Conservation (phyloP, 2,797 vertebrate species). For the Enteromius anoplus region DNA sequence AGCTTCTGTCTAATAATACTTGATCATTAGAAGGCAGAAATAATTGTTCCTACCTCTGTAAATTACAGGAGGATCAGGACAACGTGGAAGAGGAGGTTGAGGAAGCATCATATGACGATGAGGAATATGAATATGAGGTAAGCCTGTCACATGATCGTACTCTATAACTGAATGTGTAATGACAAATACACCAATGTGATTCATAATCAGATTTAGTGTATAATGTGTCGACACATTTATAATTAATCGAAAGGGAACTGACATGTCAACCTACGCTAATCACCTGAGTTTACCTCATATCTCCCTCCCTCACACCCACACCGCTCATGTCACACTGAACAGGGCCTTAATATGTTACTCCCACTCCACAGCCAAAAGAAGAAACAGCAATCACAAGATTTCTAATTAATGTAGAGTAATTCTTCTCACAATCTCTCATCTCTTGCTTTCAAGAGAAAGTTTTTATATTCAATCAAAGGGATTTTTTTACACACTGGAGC, state of each 20-base stretch:
- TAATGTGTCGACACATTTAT: not conserved
- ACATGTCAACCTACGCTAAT: slow-evolving; percentile 14
- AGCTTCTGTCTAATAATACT: not conserved
- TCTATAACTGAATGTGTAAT: not conserved
- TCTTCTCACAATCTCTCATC: slow-evolving; percentile 6
- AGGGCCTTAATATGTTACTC: slow-evolving; percentile 22
- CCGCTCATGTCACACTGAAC: not conserved
- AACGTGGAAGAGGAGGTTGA: slow-evolving; percentile 53
- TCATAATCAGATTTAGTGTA: not conserved
- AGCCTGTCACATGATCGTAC: not conserved
- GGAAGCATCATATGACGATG: slow-evolving; percentile 63
- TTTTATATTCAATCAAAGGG: slow-evolving; percentile 11
- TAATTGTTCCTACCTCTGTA: slow-evolving; percentile 25
- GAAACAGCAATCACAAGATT: not conserved
- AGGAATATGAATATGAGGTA: slow-evolving; percentile 76
- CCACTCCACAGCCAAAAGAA: slow-evolving; percentile 8
- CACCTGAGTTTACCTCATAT: not conserved
- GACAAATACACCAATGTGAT: not conserved
- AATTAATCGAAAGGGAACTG: not conserved
- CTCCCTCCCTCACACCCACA: slow-evolving; percentile 2
- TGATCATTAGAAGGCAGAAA: not conserved
- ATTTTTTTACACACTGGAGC: not conserved
- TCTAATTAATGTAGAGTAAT: slow-evolving; percentile 13
- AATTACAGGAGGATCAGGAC: slow-evolving; percentile 65
- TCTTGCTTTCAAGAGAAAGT: slow-evolving; percentile 1